Evolutionary conservation across 1,140 invertebrate species (phyloP), one percentile per base, ranked within the genome.

Genomic region (Mylabris phalerata): DNA sequence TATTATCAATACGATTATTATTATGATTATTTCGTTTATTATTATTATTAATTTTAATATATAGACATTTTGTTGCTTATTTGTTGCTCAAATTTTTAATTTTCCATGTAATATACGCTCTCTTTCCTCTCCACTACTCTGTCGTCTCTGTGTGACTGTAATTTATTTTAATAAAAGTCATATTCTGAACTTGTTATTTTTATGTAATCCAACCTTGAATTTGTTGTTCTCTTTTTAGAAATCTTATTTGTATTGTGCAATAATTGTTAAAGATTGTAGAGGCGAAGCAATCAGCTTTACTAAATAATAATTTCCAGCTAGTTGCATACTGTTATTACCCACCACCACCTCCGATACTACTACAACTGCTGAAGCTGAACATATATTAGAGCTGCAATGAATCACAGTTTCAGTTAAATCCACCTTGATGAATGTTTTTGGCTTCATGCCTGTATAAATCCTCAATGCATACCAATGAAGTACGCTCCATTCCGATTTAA

Each of bases 111-210:
- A 66, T 62, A 71, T 73, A 72, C 48, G 66, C 66, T 62, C 57
- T 59, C 52, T 64, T 52, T 60, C 48, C 62, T 67, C 50, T 63
- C 7, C 32, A 32, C 32, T 32, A 32, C 7, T 32, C 69, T 70
- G 67, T 72, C 68, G 67, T 72, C 66, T 69, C 62, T 72, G 72
- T 74, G 71, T 75, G 72, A 74, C 66, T 74, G 73, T 75, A 75
- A 75, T 74, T 75, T 75, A 74, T 75, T 75, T 75, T 73, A 75
- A 75, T 72, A 72, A 72, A 71, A 73, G 65, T 73, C 66, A 71
- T 72, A 68, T 71, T 63, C 58, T 61, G 55, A 48, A 55, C 38
- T 63, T 10, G 32, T 32, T 9, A 41, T 13, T 61, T 43, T 57
- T 43, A 48, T 61, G 49, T 42, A n/a, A 42, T 42, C 41, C 41